Evolutionary conservation across 2,888 invertebrate species (phyloP).

Genomic region (Meiosimyza platycephala): DNA sequence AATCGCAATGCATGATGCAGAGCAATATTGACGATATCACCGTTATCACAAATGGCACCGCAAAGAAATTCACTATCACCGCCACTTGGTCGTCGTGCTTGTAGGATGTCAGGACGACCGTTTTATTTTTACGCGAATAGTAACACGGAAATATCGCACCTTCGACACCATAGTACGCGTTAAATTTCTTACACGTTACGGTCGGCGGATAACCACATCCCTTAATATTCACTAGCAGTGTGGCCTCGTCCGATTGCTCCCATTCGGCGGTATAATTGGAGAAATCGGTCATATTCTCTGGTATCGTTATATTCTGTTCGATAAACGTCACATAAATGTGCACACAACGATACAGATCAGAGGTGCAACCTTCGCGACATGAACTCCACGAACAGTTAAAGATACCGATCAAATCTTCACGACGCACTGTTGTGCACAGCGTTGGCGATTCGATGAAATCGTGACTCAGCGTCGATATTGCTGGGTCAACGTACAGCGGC

Average conservation of each 20-base stretch:
- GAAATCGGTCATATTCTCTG: conserved; percentile 65
- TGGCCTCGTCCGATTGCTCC: conserved; percentile 69
- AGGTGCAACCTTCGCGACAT: conserved; percentile 90
- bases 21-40: conserved; percentile 86
- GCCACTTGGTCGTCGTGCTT: conserved; percentile 85
- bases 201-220: conserved; percentile 91
- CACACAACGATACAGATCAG: conserved; percentile 77
- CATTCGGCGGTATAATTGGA: conserved; percentile 65
- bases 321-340: conserved; percentile 74
- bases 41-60: conserved; percentile 85
- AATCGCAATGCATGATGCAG: conserved; percentile 89
- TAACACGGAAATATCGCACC: conserved; percentile 86
- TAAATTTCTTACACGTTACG: conserved; percentile 84
- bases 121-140: conserved; percentile 85
- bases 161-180: conserved; percentile 78
- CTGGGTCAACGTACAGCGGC: conserved; percentile 85
- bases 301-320: conserved; percentile 66
- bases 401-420: conserved; percentile 85
- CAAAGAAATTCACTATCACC: conserved; percentile 85
- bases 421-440: conserved; percentile 83
- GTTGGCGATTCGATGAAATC: conserved; percentile 88
- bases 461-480: conserved; percentile 87
- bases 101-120: conserved; percentile 86
- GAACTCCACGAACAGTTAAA: conserved; percentile 93
- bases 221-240: conserved; percentile 86